These are phyloP conservation scores for Drosophila kurseongensis DNA, from an alignment of 1,140 invertebrate genomes.

Conservation along the genomic window DNA sequence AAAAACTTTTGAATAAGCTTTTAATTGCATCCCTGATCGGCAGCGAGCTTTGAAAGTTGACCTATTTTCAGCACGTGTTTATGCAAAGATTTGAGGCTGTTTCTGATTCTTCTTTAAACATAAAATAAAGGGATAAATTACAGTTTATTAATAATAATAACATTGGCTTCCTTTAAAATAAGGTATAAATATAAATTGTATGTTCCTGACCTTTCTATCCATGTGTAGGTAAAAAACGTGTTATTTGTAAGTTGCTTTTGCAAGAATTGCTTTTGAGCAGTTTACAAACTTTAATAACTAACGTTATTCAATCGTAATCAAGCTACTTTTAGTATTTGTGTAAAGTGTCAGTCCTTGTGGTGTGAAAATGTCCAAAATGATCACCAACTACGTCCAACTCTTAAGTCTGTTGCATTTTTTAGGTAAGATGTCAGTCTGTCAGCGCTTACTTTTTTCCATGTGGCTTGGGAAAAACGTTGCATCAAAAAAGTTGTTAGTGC, in stretches of 20 bases:
- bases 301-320: constrained; percentile 14
- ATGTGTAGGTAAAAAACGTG: not conserved
- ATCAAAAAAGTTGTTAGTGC: constrained; percentile 11
- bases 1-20: not conserved
- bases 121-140: not conserved
- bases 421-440: constrained; percentile 17
- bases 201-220: not conserved
- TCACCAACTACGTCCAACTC: constrained; percentile 17
- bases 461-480: constrained; percentile 21
- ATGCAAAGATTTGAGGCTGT: constrained; percentile 1
- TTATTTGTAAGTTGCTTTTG: not conserved
- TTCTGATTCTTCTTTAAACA: not conserved
- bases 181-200: not conserved
- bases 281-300: not conserved
- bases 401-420: constrained; percentile 31
- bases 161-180: not conserved
- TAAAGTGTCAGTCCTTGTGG: constrained; percentile 5
- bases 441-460: constrained; percentile 6
- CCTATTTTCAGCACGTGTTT: constrained; percentile 3
- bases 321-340: constrained; percentile 11
- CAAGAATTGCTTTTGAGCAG: not conserved
- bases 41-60: not conserved
- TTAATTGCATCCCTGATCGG: not conserved
- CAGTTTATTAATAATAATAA: not conserved
- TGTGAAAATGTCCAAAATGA: constrained; percentile 20